These are phyloP conservation scores for Microtus agrestis DNA, from an alignment of 2,797 vertebrate genomes.

Conservation along the genomic window DNA sequence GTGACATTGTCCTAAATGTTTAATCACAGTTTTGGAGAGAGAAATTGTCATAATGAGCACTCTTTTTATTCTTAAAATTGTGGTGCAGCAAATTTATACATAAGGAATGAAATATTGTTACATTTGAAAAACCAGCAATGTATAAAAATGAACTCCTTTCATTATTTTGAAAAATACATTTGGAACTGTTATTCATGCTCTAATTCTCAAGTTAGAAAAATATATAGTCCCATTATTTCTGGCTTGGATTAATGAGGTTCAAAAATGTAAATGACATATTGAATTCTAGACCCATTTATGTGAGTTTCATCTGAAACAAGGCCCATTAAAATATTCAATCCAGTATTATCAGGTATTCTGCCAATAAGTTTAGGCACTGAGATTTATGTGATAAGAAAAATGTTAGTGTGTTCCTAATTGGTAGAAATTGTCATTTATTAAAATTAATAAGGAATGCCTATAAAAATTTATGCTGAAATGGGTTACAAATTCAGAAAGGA, in stretches of 20 bases:
- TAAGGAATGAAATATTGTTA: constrained; percentile 2
- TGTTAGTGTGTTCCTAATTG: background rate
- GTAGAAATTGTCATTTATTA: constrained; percentile 7
- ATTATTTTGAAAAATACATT: constrained; percentile 75
- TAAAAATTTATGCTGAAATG: background rate
- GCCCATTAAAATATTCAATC: constrained; percentile 23
- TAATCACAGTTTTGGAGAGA: background rate
- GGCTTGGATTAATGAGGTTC: constrained; percentile 72
- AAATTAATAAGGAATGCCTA: background rate
- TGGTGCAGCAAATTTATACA: background rate
- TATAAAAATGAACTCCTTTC: constrained; percentile 26
- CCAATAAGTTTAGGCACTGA: background rate
- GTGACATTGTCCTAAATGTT: background rate
- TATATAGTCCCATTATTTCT: constrained; percentile 36
- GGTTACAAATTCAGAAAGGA: background rate
- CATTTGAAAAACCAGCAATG: constrained; percentile 60
- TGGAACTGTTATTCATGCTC: constrained; percentile 65
- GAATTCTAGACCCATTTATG: constrained; percentile 57
- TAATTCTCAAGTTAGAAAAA: constrained; percentile 64
- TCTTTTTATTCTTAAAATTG: constrained; percentile 30
- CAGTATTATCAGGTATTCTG: background rate
- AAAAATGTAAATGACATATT: constrained; percentile 61
- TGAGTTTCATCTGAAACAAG: constrained; percentile 34
- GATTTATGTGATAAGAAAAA: constrained; percentile 29
- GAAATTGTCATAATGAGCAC: background rate